A percentile compares a stretch with the other conserved stretches of the same genome.
These are phyloP conservation scores for Melanotaenia pygmaea DNA, from an alignment of 2,797 vertebrate genomes.

Conservation along the genomic window DNA sequence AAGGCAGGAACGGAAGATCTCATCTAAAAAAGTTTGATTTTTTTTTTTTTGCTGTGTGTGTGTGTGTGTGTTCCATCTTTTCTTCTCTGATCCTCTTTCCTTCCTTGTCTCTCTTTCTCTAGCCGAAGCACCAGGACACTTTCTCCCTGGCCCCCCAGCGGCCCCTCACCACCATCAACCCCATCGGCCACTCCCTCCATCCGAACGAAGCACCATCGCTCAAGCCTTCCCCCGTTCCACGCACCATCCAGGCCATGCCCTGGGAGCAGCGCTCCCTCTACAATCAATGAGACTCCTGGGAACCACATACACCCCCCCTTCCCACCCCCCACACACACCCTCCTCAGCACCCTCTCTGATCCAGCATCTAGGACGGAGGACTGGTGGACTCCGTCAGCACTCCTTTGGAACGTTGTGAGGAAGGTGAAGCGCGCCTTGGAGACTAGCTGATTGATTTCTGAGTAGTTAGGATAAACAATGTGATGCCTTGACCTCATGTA, in stretches of 20 bases:
- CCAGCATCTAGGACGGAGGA: constrained; percentile 54
- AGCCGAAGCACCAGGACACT: constrained; percentile 80
- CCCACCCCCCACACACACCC: constrained; percentile 13
- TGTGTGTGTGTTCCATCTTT: background rate
- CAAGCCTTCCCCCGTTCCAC: constrained; percentile 78
- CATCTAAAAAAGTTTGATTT: no score
- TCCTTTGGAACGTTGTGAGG: constrained; percentile 57
- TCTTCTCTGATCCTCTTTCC: background rate
- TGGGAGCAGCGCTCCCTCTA: constrained; percentile 83
- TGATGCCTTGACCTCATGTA: constrained; percentile 80
- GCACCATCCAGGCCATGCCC: constrained; percentile 80
- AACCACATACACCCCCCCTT: constrained; percentile 9
- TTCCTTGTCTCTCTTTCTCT: background rate
- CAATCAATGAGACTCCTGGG: constrained; percentile 74
- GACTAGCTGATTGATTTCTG: constrained; percentile 76
- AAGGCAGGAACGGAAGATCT: no score
- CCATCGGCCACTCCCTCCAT: constrained; percentile 79
- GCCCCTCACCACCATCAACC: constrained; percentile 80
- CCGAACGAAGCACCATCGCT: constrained; percentile 77
- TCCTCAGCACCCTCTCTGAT: constrained; percentile 19
- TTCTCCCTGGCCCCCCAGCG: constrained; percentile 79
- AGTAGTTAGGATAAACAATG: constrained; percentile 79
- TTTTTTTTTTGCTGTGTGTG: background rate
- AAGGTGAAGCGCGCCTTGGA: constrained; percentile 50
- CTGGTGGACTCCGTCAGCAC: constrained; percentile 34